phyloP scores from a whole-genome alignment of 2,113 vertebrate species.

The Menidia beryllina region DNA sequence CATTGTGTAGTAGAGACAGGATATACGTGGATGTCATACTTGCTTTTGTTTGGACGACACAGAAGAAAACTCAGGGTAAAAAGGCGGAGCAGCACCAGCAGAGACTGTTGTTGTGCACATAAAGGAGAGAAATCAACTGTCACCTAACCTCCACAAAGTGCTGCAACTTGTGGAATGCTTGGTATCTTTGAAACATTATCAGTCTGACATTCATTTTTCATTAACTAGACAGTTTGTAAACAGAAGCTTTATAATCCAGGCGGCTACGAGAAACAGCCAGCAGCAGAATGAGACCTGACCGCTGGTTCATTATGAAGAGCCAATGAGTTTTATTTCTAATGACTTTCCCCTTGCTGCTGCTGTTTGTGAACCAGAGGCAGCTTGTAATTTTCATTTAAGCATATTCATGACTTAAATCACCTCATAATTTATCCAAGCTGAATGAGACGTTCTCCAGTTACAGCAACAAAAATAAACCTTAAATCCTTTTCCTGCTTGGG shows the following conservation, averaged over 20 bases:
- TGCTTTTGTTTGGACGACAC: slow-evolving; percentile 19
- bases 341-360: slow-evolving; percentile 1
- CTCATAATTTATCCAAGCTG: slow-evolving; percentile 17
- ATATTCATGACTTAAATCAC: slow-evolving; percentile 34
- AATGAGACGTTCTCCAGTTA: neutral
- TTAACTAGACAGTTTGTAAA: slow-evolving; percentile 23
- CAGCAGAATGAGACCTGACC: neutral
- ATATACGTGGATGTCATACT: neutral
- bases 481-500: slow-evolving; percentile 14
- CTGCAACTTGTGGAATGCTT: neutral
- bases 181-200: neutral
- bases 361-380: slow-evolving; percentile 24
- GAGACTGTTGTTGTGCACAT: slow-evolving; percentile 7
- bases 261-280: neutral
- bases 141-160: slow-evolving; percentile 16
- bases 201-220: slow-evolving; percentile 2
- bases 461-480: slow-evolving; percentile 23
- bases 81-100: slow-evolving; percentile 7
- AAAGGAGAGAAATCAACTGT: slow-evolving; percentile 2
- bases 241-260: neutral
- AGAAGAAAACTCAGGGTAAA: neutral
- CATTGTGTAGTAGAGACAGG: slow-evolving; percentile 4
- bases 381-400: slow-evolving; percentile 16
- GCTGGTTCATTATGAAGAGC: slow-evolving; percentile 27
- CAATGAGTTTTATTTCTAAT: slow-evolving; percentile 30